phyloP scores from a whole-genome alignment of 1,140 invertebrate species.

The Euborellia annulipes region DNA sequence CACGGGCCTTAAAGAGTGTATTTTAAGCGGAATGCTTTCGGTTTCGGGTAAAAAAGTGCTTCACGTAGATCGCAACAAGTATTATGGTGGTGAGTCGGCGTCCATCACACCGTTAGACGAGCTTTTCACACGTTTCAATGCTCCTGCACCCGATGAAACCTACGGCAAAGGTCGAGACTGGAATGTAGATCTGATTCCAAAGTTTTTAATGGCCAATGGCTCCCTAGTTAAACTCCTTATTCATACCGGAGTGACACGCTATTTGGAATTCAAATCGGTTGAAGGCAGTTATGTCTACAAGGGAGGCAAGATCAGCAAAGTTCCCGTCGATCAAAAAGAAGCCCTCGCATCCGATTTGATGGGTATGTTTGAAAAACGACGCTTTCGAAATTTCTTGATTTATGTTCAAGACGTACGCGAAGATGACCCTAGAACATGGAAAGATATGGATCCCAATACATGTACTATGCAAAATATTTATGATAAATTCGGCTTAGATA shows the following conservation, averaged over 20 bases:
- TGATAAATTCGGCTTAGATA: conserved; percentile 90
- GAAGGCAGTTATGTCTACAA: conserved; percentile 99
- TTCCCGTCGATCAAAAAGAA: conserved; percentile 98
- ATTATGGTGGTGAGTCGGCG: conserved; percentile 98
- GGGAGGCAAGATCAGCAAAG: conserved; percentile 93
- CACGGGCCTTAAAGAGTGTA: conserved; percentile 98
- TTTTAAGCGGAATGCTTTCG: conserved; percentile 96
- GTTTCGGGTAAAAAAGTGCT: conserved; percentile 97
- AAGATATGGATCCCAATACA: conserved; percentile 77
- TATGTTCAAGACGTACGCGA: conserved; percentile 90
- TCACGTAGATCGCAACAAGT: conserved; percentile 99
- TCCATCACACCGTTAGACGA: conserved; percentile 98
- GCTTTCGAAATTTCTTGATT: conserved; percentile 92
- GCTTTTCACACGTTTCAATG: conserved; percentile 67
- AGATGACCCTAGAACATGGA: conserved; percentile 87
- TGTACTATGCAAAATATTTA: conserved; percentile 79
- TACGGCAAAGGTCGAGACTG: conserved; percentile 91
- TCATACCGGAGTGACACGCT: conserved; percentile 97
- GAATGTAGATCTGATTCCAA: conserved; percentile 99
- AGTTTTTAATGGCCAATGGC: conserved; percentile 99
- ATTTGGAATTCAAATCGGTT: conserved; percentile 97
- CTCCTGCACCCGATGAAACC: conserved; percentile 62
- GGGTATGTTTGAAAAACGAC: conserved; percentile 97
- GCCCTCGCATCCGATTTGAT: conserved; percentile 95
- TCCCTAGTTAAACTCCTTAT: conserved; percentile 93